Conservation (phyloP, 2,113 vertebrate genomes). For the Albula goreensis region DNA sequence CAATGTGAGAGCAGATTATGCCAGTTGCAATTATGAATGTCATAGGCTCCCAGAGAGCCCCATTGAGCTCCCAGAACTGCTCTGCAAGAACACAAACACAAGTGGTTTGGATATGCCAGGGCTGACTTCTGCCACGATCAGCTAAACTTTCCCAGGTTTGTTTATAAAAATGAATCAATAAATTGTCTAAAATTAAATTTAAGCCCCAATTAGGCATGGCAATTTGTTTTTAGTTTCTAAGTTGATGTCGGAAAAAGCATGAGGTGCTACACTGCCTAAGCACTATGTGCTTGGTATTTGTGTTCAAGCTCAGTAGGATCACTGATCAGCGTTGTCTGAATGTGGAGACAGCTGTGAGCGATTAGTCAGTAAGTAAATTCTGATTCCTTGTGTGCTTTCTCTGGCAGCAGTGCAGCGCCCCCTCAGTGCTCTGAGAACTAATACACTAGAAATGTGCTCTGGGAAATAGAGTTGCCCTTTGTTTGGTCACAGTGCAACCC, state of each 20-base stretch:
- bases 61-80: too few relatives aligned
- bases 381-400: not conserved
- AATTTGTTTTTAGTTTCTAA: not conserved
- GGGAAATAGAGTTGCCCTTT: not conserved
- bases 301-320: not conserved
- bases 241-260: not conserved
- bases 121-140: too few relatives aligned
- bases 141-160: too few relatives aligned
- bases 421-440: conserved; percentile 4
- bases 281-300: not conserved
- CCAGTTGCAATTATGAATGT: too few relatives aligned
- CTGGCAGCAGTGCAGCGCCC: not conserved
- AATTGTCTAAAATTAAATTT: too few relatives aligned
- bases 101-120: too few relatives aligned
- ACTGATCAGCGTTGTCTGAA: not conserved
- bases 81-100: too few relatives aligned
- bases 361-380: conserved; percentile 9
- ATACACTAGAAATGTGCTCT: conserved; percentile 3
- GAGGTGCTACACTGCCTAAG: not conserved
- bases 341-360: not conserved
- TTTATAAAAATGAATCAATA: too few relatives aligned
- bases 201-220: not conserved
- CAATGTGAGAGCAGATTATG: too few relatives aligned
- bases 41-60: too few relatives aligned
- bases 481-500: too few relatives aligned